A percentile compares a stretch with the other conserved stretches of the same genome.
These are phyloP conservation scores for Menidia menidia DNA, from an alignment of 2,797 vertebrate genomes.

Conservation along the genomic window DNA sequence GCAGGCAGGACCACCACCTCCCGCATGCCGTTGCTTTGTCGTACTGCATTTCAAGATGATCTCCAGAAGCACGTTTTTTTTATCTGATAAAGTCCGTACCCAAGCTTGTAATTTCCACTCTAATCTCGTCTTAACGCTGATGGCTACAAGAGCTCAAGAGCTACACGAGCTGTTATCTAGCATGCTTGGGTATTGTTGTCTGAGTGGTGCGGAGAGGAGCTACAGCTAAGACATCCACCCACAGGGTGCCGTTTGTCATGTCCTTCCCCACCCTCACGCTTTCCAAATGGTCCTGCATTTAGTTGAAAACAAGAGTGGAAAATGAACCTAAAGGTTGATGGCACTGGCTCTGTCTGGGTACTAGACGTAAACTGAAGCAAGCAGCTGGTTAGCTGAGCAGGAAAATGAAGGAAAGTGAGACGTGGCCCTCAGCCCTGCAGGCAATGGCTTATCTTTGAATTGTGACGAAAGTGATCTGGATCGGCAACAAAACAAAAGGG, in stretches of 20 bases:
- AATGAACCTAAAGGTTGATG: background rate
- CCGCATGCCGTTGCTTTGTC: background rate
- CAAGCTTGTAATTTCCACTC: constrained; percentile 69
- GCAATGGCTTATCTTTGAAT: background rate
- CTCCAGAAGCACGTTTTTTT: constrained; percentile 45
- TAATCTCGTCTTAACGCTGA: constrained; percentile 65
- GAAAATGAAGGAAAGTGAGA: background rate
- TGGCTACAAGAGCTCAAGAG: constrained; percentile 43
- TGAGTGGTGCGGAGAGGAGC: constrained; percentile 21
- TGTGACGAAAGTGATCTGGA: background rate
- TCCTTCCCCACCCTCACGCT: background rate
- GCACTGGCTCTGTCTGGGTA: background rate
- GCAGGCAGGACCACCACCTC: constrained; percentile 2
- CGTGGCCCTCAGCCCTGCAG: background rate
- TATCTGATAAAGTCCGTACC: constrained; percentile 63
- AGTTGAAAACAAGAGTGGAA: background rate
- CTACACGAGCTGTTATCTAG: constrained; percentile 45
- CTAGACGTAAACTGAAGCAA: background rate
- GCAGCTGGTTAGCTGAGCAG: background rate
- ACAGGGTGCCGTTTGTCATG: background rate
- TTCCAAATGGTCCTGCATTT: background rate
- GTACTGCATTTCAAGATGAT: constrained; percentile 16
- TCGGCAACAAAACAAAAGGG: background rate
- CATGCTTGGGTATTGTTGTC: constrained; percentile 41
- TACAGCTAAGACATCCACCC: background rate